Percentiles rank a stretch among this genome's conserved stretches.
These are phyloP conservation scores for Chorisops tibialis DNA, from an alignment of 2,888 invertebrate species.

Conservation along the genomic window DNA sequence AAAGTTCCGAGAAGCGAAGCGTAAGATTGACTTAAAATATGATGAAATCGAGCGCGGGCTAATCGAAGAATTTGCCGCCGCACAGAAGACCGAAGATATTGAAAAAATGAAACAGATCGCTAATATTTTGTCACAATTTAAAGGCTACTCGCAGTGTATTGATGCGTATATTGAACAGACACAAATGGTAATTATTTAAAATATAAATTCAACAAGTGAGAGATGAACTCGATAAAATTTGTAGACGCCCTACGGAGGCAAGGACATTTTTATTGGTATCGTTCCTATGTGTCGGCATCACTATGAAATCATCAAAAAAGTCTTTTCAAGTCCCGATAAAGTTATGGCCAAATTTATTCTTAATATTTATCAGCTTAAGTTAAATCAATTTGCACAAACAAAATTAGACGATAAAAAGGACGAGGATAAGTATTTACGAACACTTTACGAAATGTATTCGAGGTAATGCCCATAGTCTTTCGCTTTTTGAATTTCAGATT, in stretches of 20 bases:
- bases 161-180: constrained; percentile 96
- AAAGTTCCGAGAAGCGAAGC: constrained; percentile 80
- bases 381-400: constrained; percentile 80
- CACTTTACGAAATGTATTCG: constrained; percentile 84
- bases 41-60: constrained; percentile 84
- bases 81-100: constrained; percentile 81
- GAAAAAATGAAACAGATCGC: constrained; percentile 92
- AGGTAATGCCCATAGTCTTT: constrained; percentile 56
- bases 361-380: constrained; percentile 88
- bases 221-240: no score
- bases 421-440: constrained; percentile 82
- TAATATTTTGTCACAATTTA: constrained; percentile 88
- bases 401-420: constrained; percentile 80
- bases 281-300: constrained; percentile 86
- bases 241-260: constrained; percentile 78
- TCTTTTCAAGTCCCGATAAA: constrained; percentile 93
- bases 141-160: constrained; percentile 93
- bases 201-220: no score
- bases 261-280: constrained; percentile 88
- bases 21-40: constrained; percentile 83
- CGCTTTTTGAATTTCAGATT: no score
- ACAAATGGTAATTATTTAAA: constrained; percentile 66
- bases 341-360: constrained; percentile 97
- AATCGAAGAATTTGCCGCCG: constrained; percentile 91
- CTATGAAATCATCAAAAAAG: constrained; percentile 77